These are phyloP conservation scores for Squalus acanthias DNA, from an alignment of 2,797 vertebrate genomes.

Conservation along the genomic window DNA sequence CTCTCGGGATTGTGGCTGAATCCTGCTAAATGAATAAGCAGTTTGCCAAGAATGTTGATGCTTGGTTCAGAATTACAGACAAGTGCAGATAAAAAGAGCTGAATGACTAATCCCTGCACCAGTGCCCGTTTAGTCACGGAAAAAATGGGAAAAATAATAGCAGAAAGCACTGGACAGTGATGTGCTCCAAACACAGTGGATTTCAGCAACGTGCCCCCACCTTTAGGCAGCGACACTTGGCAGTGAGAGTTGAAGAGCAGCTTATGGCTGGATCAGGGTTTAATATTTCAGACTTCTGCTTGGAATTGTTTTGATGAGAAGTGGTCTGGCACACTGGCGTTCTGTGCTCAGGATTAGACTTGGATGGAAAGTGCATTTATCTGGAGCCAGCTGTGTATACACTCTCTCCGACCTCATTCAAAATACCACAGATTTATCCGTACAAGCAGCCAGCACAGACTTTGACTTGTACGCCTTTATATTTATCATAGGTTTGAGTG, in stretches of 20 bases:
- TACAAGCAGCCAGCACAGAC: neutral
- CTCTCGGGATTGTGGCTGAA: neutral
- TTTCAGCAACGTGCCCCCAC: neutral
- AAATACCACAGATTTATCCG: neutral
- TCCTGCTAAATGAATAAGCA: neutral
- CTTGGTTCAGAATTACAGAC: neutral
- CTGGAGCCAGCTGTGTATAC: constrained; percentile 25
- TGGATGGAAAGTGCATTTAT: neutral
- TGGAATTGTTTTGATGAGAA: neutral
- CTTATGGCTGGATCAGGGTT: neutral
- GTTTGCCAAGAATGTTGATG: constrained; percentile 4
- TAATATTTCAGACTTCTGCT: neutral
- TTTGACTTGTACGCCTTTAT: neutral
- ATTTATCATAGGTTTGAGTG: neutral
- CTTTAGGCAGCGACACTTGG: neutral
- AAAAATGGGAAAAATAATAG: neutral
- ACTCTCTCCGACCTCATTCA: neutral
- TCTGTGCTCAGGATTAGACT: constrained; percentile 28
- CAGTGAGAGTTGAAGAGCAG: neutral
- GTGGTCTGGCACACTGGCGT: neutral
- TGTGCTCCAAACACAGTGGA: no score
- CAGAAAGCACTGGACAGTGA: neutral
- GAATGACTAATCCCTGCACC: neutral
- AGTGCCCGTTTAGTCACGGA: neutral
- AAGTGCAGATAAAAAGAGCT: neutral